Evolutionary conservation across 1,140 invertebrate species (phyloP).

Genomic region (Chrysopa pallens): DNA sequence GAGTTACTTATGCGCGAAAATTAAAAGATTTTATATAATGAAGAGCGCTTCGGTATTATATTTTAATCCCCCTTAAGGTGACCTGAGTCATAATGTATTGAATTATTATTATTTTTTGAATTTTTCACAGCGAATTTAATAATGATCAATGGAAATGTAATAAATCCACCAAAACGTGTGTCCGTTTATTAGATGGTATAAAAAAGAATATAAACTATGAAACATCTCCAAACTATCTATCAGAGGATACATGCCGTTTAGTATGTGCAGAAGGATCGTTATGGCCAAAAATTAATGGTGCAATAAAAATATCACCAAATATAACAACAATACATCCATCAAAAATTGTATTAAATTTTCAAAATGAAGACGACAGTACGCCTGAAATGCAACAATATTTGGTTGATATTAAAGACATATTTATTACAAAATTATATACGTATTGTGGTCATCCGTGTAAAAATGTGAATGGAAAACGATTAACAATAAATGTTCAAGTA

Average conservation of each 20-base stretch:
- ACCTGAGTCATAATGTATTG: no score
- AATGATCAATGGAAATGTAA: no score
- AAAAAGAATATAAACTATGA: neutral
- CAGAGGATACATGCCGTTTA: slow-evolving; percentile 36
- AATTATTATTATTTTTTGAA: no score
- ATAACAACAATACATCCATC: slow-evolving; percentile 32
- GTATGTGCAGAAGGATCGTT: slow-evolving; percentile 45
- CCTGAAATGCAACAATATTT: neutral
- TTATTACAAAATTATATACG: slow-evolving; percentile 2
- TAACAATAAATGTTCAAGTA: slow-evolving; percentile 31
- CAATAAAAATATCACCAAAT: slow-evolving; percentile 22
- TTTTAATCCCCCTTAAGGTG: no score
- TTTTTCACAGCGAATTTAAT: no score
- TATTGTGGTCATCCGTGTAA: slow-evolving; percentile 32
- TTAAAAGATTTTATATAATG: no score
- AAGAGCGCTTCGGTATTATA: no score
- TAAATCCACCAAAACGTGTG: no score
- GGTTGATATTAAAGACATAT: neutral
- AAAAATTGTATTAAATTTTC: slow-evolving; percentile 17
- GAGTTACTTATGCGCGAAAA: no score
- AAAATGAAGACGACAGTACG: neutral
- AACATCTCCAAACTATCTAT: slow-evolving; percentile 18
- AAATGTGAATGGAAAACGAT: slow-evolving; percentile 23
- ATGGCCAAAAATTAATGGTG: slow-evolving; percentile 48
- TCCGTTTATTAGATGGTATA: no score